Evolutionary conservation across 2,888 invertebrate genomes (phyloP).

Genomic region (Agriopis leucophaearia): DNA sequence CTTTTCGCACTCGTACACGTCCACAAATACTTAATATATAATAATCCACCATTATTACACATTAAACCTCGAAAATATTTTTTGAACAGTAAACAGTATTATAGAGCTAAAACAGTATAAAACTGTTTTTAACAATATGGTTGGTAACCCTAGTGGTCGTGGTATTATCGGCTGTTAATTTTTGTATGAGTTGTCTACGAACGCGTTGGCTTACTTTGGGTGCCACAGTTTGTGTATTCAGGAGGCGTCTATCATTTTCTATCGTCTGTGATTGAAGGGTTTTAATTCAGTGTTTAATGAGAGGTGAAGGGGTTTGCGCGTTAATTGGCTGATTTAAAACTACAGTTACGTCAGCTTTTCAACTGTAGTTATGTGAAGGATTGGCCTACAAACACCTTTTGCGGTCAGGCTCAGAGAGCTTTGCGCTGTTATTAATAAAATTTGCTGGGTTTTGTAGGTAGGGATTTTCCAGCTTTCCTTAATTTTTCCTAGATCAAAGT

Average conservation of each 20-base stretch:
- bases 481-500: too few species aligned
- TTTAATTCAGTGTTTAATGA: neutral
- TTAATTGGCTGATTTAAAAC: slow-evolving; percentile 3
- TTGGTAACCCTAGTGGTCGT: too few species aligned
- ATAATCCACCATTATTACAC: too few species aligned
- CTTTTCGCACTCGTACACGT: too few species aligned
- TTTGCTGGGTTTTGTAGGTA: neutral
- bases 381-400: neutral
- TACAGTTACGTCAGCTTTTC: neutral
- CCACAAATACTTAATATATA: too few species aligned
- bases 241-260: neutral
- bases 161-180: neutral
- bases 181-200: neutral
- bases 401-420: neutral
- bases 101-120: too few species aligned
- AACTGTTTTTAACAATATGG: too few species aligned
- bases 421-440: neutral
- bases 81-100: too few species aligned
- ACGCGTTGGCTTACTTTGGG: neutral
- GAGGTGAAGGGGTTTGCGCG: neutral
- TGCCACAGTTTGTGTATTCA: neutral
- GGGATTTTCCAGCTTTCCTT: too few species aligned
- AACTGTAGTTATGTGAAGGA: neutral
- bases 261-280: neutral
- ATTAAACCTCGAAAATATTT: too few species aligned